Conservation (phyloP, 2,113 vertebrate genomes). For the Archilochus colubris region DNA sequence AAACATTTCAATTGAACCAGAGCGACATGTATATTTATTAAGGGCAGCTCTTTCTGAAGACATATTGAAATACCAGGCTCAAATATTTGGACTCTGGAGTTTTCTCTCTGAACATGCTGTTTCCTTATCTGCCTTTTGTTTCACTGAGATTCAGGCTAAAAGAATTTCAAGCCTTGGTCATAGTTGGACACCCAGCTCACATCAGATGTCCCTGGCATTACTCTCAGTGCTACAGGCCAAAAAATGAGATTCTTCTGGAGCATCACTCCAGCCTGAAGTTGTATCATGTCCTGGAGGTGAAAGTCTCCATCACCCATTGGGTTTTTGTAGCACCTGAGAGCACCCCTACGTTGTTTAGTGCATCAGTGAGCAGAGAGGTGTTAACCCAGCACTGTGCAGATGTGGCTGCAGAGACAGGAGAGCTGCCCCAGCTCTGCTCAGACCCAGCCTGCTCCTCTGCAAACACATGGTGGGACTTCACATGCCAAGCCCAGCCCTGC, state of each 20-base stretch:
- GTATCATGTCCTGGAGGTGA: neutral
- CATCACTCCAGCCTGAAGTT: neutral
- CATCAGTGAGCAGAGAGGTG: neutral
- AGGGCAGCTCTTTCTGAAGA: neutral
- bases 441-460: neutral
- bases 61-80: neutral
- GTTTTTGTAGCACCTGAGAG: neutral
- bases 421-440: neutral
- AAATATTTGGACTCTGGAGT: neutral
- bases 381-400: neutral
- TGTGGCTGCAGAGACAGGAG: neutral
- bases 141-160: neutral
- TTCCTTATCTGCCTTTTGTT: neutral
- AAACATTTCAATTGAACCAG: neutral
- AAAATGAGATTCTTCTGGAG: neutral
- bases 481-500: neutral
- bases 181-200: neutral
- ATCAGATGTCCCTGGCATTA: neutral
- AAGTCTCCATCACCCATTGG: neutral
- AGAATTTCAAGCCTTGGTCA: neutral
- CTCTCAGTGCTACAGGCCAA: neutral
- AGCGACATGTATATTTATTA: neutral
- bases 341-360: neutral
- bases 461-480: accelerated
- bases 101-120: neutral